These are phyloP conservation scores for Terebella lapidaria DNA, from an alignment of 2,888 invertebrate species.

Conservation along the genomic window DNA sequence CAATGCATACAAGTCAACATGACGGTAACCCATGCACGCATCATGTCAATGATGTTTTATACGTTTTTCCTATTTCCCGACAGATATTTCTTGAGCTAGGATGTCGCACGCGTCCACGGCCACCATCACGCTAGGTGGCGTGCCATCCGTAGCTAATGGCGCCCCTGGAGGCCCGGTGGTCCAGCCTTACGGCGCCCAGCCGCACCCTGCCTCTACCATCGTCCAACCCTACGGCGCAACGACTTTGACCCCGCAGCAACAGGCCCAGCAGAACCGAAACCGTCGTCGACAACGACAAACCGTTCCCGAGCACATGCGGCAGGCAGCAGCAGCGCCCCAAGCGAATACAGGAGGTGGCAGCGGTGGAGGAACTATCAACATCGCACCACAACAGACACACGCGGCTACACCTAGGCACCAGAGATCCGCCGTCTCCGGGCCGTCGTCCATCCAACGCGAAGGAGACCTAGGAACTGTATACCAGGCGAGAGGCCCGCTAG, in stretches of 20 bases:
- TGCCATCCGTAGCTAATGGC: not conserved
- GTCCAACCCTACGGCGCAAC: no score
- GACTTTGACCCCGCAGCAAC: no score
- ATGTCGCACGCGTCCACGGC: constrained; percentile 2
- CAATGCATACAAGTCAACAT: no score
- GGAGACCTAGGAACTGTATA: not conserved
- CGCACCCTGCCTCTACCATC: not conserved
- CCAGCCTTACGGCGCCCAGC: not conserved
- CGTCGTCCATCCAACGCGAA: no score
- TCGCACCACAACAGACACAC: no score
- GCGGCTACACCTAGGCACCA: no score
- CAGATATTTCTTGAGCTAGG: no score
- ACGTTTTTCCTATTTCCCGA: no score
- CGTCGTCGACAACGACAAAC: not conserved
- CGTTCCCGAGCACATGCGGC: not conserved
- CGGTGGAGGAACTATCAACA: no score
- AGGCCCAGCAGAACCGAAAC: not conserved
- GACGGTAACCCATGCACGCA: no score
- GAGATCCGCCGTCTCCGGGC: not conserved
- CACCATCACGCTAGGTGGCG: not conserved
- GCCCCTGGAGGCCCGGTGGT: not conserved
- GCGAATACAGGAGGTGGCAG: no score
- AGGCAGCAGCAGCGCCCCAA: not conserved
- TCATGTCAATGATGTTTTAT: no score
- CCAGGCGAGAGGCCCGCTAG: not conserved